Conservation (phyloP, 2,888 invertebrate genomes). For the Orchesella flavescens region DNA sequence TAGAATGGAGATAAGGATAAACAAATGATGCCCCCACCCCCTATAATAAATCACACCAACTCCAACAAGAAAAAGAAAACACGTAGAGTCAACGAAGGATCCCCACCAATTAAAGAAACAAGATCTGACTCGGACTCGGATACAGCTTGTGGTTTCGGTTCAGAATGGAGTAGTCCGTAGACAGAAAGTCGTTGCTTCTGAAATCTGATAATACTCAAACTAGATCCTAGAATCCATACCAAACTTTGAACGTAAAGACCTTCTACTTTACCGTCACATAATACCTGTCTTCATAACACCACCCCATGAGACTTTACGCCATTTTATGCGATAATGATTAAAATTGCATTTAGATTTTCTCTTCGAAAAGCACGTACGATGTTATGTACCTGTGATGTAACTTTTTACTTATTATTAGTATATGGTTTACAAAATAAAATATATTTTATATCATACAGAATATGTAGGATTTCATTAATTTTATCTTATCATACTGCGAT, state of each 20-base stretch:
- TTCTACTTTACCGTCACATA: background rate
- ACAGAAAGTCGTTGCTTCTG: background rate
- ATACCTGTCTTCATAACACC: background rate
- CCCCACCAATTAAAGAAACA: slow-evolving; percentile 64
- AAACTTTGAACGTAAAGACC: background rate
- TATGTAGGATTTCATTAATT: no score
- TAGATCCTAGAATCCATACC: background rate
- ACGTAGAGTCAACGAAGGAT: slow-evolving; percentile 43
- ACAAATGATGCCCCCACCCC: slow-evolving; percentile 83
- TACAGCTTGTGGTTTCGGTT: slow-evolving; percentile 89
- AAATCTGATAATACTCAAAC: slow-evolving; percentile 23
- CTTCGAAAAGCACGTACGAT: no score
- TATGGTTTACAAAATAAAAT: slow-evolving; percentile 1
- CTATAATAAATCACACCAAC: slow-evolving; percentile 13
- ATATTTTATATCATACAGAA: background rate
- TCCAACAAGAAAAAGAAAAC: slow-evolving; percentile 58
- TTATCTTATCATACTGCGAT: no score
- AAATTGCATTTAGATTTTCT: no score
- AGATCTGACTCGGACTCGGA: slow-evolving; percentile 86
- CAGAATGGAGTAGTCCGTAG: slow-evolving; percentile 79
- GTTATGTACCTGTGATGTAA: slow-evolving; percentile 60
- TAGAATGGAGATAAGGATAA: slow-evolving; percentile 74
- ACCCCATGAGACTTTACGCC: no score
- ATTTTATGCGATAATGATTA: no score
- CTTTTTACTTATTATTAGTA: slow-evolving; percentile 46